Evolutionary conservation across 2,888 invertebrate genomes (phyloP).

Genomic region (Tipula vernalis): DNA sequence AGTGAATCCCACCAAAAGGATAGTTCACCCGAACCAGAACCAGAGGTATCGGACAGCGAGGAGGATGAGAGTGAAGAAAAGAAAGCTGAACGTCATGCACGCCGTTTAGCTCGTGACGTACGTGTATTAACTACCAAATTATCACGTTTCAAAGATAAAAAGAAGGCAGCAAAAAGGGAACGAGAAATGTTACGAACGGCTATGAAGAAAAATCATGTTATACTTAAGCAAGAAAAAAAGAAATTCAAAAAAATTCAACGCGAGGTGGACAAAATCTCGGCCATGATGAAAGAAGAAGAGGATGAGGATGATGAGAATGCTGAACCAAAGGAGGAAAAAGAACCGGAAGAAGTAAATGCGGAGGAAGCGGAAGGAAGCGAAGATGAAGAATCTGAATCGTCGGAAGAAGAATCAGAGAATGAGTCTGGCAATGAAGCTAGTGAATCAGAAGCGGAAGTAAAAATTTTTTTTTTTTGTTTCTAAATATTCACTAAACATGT

Average conservation of each 20-base stretch:
- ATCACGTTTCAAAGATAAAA: slow-evolving; percentile 47
- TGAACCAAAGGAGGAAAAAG: slow-evolving; percentile 44
- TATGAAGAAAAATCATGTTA: slow-evolving; percentile 65
- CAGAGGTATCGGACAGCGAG: slow-evolving; percentile 47
- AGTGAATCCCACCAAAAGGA: slow-evolving; percentile 36
- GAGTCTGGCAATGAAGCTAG: slow-evolving; percentile 38
- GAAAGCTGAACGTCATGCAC: slow-evolving; percentile 52
- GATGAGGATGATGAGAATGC: slow-evolving; percentile 58
- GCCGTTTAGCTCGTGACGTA: slow-evolving; percentile 42
- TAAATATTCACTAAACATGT: slow-evolving; percentile 23
- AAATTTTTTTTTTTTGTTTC: slow-evolving; percentile 18
- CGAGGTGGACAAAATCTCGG: slow-evolving; percentile 85
- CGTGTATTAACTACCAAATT: slow-evolving; percentile 36
- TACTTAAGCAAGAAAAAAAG: slow-evolving; percentile 48
- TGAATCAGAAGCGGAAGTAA: slow-evolving; percentile 54
- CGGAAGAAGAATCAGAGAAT: slow-evolving; percentile 35
- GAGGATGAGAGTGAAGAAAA: slow-evolving; percentile 54
- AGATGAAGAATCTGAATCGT: slow-evolving; percentile 46
- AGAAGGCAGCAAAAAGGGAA: slow-evolving; percentile 62
- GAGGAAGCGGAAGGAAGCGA: slow-evolving; percentile 31
- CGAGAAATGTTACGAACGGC: slow-evolving; percentile 63
- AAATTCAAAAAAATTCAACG: slow-evolving; percentile 73
- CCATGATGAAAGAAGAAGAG: slow-evolving; percentile 68
- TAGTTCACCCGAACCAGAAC: slow-evolving; percentile 47
- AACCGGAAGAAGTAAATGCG: slow-evolving; percentile 31